Base-by-base conservation (phyloP, 2,888 invertebrate genomes). In the Eupeodes luniger region DNA sequence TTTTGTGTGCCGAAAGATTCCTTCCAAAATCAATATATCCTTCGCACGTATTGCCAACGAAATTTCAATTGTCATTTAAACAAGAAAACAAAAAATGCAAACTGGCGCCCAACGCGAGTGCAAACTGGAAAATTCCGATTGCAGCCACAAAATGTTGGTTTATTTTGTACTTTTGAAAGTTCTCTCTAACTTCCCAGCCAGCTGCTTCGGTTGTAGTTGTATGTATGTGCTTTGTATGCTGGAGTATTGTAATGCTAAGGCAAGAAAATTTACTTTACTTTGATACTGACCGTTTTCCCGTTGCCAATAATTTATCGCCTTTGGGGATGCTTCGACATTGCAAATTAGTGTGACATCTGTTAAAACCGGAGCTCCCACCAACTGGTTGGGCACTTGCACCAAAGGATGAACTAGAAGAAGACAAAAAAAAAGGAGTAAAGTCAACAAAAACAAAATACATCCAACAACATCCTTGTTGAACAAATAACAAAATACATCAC, bases 261-360 rank as follows among this genome's bases (percentile, higher is more conserved):
- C 36, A 78, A 80, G 81, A 86, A 85, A 86, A 83, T 89, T 57
- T 77, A 81, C 86, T 83, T 89, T 89, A 76, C 80, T 87, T 69
- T 83, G 81, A 81, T 85, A 93, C 95, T 95, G 94, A 98, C 98
- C 97, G 92, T 96, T 96, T 93, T 97, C 97, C 92, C 97, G 96
- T 88, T 97, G 98, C 98, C 98, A 98, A 94, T 97, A 98, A 95
- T 98, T 98, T 95, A 98, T 98, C 92, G 98, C 97, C 94, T 97
- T 98, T 53, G 98, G 98, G 81, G 98, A 98, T 81, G 98, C 98
- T 93, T 98, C 98, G 83, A 98, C 98, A 93, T 97, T 96, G 92
- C 96, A 96, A 93, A 97, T 96, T 91, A 98, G 95, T 85, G 96
- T 96, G 92, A 98, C 97, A 94, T 98, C 96, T 90, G 97, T 97